These are phyloP conservation scores for Andricus curvator DNA, from an alignment of 2,888 invertebrate genomes.

Conservation along the genomic window DNA sequence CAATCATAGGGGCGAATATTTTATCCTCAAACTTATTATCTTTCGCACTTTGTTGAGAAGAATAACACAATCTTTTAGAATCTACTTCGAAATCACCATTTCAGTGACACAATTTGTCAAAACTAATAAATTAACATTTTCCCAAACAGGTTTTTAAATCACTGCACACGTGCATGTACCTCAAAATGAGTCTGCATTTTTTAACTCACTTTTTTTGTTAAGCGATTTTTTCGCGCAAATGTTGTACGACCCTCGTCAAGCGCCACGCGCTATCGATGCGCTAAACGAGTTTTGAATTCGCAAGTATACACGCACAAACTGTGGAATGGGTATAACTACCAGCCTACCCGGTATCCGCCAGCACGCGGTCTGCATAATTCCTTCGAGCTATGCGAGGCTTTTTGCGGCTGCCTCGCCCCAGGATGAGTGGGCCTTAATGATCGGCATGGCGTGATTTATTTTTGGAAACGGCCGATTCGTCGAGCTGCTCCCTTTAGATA, in stretches of 20 bases:
- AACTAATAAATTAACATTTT: neutral
- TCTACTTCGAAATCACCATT: neutral
- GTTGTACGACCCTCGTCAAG: slow-evolving; percentile 38
- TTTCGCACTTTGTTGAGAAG: neutral
- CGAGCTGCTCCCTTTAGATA: slow-evolving; percentile 40
- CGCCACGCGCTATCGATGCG: slow-evolving; percentile 55
- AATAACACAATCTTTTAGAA: neutral
- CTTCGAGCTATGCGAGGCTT: slow-evolving; percentile 56
- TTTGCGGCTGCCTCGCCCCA: slow-evolving; percentile 50
- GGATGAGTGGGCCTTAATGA: slow-evolving; percentile 61
- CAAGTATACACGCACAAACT: slow-evolving; percentile 60
- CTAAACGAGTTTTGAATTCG: slow-evolving; percentile 64
- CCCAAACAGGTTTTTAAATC: neutral
- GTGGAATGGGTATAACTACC: slow-evolving; percentile 67
- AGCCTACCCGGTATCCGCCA: slow-evolving; percentile 55
- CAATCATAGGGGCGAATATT: neutral
- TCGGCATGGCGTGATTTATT: slow-evolving; percentile 72
- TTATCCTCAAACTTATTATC: neutral
- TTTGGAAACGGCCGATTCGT: slow-evolving; percentile 65
- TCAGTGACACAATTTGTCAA: neutral
- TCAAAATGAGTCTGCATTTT: neutral
- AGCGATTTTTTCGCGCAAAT: slow-evolving; percentile 26
- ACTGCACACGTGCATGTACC: neutral
- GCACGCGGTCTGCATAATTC: slow-evolving; percentile 66
- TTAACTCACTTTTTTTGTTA: neutral